phyloP scores from a whole-genome alignment of 1,140 invertebrate genomes.

The Cydia amplana region DNA sequence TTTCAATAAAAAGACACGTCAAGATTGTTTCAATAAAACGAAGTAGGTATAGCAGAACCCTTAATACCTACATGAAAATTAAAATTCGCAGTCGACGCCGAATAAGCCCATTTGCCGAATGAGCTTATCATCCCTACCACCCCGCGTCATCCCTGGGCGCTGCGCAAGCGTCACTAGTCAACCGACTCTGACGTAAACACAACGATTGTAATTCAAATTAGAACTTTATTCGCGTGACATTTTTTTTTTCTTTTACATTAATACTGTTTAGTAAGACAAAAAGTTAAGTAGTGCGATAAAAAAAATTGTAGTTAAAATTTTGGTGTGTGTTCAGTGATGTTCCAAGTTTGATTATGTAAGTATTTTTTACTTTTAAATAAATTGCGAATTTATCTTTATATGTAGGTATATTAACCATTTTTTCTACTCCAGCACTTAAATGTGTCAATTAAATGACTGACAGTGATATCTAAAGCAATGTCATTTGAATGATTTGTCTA shows the following conservation, averaged over 20 bases:
- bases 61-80: too few species aligned
- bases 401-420: too few species aligned
- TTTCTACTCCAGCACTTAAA: too few species aligned
- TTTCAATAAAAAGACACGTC: too few species aligned
- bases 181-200: slow-evolving; percentile 53
- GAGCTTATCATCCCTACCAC: slow-evolving; percentile 40
- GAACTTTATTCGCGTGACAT: background rate
- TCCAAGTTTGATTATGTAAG: background rate
- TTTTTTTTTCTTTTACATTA: background rate
- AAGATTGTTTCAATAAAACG: too few species aligned
- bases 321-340: background rate
- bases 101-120: slow-evolving; percentile 41
- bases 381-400: background rate
- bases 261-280: too few species aligned
- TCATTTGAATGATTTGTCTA: too few species aligned
- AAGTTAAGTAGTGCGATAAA: background rate
- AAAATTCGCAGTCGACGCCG: too few species aligned
- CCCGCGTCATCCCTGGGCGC: slow-evolving; percentile 40
- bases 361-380: background rate
- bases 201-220: slow-evolving; percentile 33
- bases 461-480: too few species aligned
- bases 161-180: slow-evolving; percentile 63
- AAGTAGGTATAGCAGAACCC: too few species aligned
- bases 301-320: background rate
- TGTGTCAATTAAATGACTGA: too few species aligned